Conservation (phyloP, 2,888 invertebrate genomes). For the Pammene aurita region DNA sequence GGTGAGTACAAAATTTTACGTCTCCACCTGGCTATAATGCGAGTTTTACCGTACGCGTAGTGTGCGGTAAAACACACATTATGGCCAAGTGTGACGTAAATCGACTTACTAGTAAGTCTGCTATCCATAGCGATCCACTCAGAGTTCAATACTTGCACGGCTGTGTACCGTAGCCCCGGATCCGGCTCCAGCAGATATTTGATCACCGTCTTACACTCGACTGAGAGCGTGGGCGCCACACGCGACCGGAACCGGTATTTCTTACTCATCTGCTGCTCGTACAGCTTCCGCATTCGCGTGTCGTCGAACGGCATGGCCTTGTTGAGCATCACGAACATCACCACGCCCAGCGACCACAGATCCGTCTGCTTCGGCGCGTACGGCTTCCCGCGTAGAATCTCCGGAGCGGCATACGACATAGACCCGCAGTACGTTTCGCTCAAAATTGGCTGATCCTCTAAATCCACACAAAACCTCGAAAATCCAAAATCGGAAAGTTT, state of each 20-base stretch:
- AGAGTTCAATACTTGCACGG: constrained; percentile 82
- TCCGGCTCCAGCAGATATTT: constrained; percentile 88
- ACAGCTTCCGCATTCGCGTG: constrained; percentile 87
- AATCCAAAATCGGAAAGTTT: constrained; percentile 94
- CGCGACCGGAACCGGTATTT: constrained; percentile 86
- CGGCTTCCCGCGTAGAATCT: constrained; percentile 89
- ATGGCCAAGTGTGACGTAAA: too few species aligned
- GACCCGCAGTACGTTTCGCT: constrained; percentile 94
- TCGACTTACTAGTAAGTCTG: constrained; percentile 77
- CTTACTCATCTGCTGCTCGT: constrained; percentile 85
- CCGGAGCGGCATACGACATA: constrained; percentile 93
- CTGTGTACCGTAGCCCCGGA: constrained; percentile 79
- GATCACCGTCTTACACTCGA: constrained; percentile 85
- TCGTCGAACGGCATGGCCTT: constrained; percentile 93
- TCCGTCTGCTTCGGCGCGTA: constrained; percentile 89
- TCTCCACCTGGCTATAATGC: too few species aligned
- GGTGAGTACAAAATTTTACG: too few species aligned
- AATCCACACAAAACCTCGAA: constrained; percentile 78
- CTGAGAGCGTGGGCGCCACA: constrained; percentile 80
- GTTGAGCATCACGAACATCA: constrained; percentile 92
- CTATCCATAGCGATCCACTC: constrained; percentile 89
- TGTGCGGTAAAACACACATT: too few species aligned
- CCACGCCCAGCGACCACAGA: constrained; percentile 91
- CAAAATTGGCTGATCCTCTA: constrained; percentile 70
- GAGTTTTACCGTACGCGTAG: too few species aligned